Evolutionary conservation across 2,113 vertebrate species (phyloP).

Genomic region (Saguinus imperator): DNA sequence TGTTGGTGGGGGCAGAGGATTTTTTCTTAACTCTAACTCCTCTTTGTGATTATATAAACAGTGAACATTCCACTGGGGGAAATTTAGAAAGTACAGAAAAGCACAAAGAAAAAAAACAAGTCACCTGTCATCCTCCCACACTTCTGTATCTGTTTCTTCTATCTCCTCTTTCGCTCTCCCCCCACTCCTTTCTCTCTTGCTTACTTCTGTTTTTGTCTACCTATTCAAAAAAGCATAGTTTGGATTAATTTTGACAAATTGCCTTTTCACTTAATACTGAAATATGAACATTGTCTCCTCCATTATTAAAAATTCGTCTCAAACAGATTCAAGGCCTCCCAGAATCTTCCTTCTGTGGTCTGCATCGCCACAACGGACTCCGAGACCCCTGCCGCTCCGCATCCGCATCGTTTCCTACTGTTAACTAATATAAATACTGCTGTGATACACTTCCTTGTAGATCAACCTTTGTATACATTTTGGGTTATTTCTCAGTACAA

Average conservation of each 20-base stretch:
- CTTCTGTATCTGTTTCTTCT: not conserved
- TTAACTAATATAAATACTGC: not conserved
- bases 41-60: not conserved
- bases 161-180: not conserved
- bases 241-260: slow-evolving; percentile 4
- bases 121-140: too few relatives aligned
- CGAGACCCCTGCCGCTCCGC: not conserved
- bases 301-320: not conserved
- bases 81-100: not conserved
- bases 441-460: not conserved
- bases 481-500: not conserved
- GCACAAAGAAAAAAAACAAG: not conserved
- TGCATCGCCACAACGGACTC: not conserved
- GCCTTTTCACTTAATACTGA: slow-evolving; percentile 7
- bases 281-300: not conserved
- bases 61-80: not conserved
- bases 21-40: not conserved
- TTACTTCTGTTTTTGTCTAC: not conserved
- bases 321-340: not conserved
- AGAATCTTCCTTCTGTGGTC: not conserved
- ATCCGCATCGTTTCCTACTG: not conserved
- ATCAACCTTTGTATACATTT: not conserved
- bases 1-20: not conserved
- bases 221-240: not conserved
- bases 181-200: not conserved